Evolutionary conservation across 2,113 vertebrate genomes (phyloP).

Genomic region (Brevimyrus niger): DNA sequence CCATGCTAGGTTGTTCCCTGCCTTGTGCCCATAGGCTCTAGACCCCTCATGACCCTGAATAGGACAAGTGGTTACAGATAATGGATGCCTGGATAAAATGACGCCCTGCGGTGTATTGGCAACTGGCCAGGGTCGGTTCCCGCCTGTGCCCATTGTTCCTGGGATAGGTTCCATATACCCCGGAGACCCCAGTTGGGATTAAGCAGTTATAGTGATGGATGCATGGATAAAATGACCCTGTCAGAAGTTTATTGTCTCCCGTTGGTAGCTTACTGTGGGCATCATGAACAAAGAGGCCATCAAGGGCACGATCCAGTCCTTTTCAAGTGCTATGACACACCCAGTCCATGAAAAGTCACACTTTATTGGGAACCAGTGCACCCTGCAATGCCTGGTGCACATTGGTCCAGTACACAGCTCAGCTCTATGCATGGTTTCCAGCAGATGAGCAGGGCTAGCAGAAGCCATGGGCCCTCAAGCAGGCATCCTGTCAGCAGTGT

Average conservation of each 20-base stretch:
- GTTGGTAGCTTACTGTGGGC: not conserved
- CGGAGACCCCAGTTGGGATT: no score
- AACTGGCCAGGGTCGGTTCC: no score
- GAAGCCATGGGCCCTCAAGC: not conserved
- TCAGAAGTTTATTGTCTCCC: not conserved
- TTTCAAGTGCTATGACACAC: not conserved
- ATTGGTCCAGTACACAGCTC: not conserved
- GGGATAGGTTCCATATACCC: no score
- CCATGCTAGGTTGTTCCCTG: not conserved
- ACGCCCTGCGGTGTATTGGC: no score
- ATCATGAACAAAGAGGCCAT: not conserved
- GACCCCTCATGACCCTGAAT: not conserved
- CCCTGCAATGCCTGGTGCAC: not conserved
- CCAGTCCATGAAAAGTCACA: not conserved
- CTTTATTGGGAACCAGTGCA: conserved; percentile 11
- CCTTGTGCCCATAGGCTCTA: not conserved
- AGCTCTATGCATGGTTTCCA: not conserved
- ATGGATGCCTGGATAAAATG: not conserved
- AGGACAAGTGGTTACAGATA: not conserved
- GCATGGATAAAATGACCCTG: not conserved
- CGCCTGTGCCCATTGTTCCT: no score
- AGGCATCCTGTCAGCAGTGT: not conserved
- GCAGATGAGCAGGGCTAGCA: not conserved
- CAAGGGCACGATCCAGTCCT: not conserved
- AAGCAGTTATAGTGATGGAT: not conserved